These are phyloP conservation scores for Planiliza haematocheilus DNA, from an alignment of 2,113 vertebrate genomes.

Conservation along the genomic window DNA sequence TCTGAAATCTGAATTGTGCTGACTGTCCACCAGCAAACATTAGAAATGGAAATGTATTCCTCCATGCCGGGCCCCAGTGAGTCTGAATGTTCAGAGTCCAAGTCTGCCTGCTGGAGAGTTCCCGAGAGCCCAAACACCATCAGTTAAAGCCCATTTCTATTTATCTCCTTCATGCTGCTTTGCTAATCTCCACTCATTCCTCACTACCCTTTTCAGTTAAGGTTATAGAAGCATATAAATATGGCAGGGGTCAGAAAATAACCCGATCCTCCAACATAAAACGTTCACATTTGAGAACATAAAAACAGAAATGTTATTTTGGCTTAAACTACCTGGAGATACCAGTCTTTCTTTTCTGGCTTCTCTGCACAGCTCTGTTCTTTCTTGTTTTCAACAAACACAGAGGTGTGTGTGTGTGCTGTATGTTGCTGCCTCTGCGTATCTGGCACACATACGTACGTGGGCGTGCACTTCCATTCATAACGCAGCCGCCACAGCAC, in stretches of 20 bases:
- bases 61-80: conserved; percentile 36
- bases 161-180: conserved; percentile 6
- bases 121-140: conserved; percentile 42
- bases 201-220: not conserved
- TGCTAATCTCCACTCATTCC: not conserved
- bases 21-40: conserved; percentile 44
- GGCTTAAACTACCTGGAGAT: too few species aligned
- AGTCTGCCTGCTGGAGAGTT: conserved; percentile 30
- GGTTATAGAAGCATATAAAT: not conserved
- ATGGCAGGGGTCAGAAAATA: not conserved
- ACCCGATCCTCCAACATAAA: too few species aligned
- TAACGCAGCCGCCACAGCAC: conserved; percentile 37
- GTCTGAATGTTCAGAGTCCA: conserved; percentile 25
- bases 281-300: too few species aligned
- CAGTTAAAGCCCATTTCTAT: conserved; percentile 19
- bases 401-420: not conserved
- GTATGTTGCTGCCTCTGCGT: conserved; percentile 12
- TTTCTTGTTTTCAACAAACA: conserved; percentile 38
- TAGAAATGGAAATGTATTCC: conserved; percentile 56
- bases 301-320: too few species aligned
- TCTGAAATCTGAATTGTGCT: conserved; percentile 37
- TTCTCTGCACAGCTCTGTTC: conserved; percentile 9
- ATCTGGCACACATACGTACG: conserved; percentile 13
- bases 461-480: conserved; percentile 62
- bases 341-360: not conserved